Evolutionary conservation across 2,888 invertebrate species (phyloP).

Genomic region (Chaetogeoica ovagalla): DNA sequence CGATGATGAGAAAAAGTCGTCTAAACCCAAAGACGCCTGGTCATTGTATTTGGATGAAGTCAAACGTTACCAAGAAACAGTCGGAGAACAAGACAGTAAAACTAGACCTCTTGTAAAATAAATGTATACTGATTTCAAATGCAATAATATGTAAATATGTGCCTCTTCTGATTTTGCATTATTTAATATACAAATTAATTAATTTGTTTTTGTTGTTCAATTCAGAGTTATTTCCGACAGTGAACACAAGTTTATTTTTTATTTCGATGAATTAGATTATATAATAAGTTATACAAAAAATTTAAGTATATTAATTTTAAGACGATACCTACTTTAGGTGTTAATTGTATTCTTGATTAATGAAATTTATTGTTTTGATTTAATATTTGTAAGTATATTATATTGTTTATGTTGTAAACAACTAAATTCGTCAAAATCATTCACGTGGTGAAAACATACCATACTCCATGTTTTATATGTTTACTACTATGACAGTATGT

Average conservation of each 20-base stretch:
- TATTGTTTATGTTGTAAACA: too few species aligned
- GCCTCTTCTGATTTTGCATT: slow-evolving; percentile 1
- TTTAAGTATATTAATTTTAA: background rate
- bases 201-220: slow-evolving; percentile 1
- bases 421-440: background rate
- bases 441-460: background rate
- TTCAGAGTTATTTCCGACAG: background rate
- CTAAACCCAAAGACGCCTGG: slow-evolving; percentile 78
- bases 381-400: background rate
- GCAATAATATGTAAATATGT: slow-evolving; percentile 18
- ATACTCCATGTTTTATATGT: too few species aligned
- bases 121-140: slow-evolving; percentile 56
- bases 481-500: too few species aligned
- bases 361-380: background rate
- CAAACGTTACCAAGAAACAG: slow-evolving; percentile 86
- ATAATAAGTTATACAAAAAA: slow-evolving; percentile 4
- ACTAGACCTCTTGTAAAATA: slow-evolving; percentile 90
- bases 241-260: background rate
- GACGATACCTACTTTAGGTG: background rate
- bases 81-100: slow-evolving; percentile 83
- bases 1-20: slow-evolving; percentile 65
- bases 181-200: slow-evolving; percentile 5
- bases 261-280: background rate
- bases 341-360: background rate
- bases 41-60: slow-evolving; percentile 92